Base-by-base conservation (phyloP, 2,113 vertebrate species). In the Orientallactaga bullata region DNA sequence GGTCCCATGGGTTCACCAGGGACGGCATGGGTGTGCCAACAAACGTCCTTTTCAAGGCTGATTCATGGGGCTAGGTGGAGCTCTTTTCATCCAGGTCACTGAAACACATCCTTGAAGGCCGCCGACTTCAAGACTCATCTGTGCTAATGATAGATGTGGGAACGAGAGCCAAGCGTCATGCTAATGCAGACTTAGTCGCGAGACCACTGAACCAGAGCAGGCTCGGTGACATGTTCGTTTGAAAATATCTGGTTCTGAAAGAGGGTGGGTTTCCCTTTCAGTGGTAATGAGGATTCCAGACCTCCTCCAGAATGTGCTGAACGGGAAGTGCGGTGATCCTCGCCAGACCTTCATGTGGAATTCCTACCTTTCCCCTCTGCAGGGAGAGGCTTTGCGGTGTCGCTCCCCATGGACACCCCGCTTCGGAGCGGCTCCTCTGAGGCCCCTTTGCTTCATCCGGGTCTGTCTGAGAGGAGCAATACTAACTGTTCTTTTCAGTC, bases 191-290 rank as follows among this genome's bases (percentile, higher is more conserved):
- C 78, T 89, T 90, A 85, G 90, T 7, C 80, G 86, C 17, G 39
- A 47, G 78, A 96, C 18, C 95, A 74, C 0, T 73, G 88, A 97
- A 91, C 73, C 92, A 58, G 11, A 93, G 87, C 69, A 20, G 93
- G 85, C 47, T 94, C 81, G 91, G 85, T 79, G 96, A 95, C 93
- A 96, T 37, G 58, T 68, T 55, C 84, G 94, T 79, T 91, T 82
- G 81, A 93, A 96, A 96, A 94, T 82, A 95, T 86, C 84, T 88
- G 60, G 90, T 90, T 96, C 93, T 95, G 83, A 95, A 85, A 66
- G 32, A 96, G 91, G 96, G 90, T 92, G 85, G 1, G 94, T 88
- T 95, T 90, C 35, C 93, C 89, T 97, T 95, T 96, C 96, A 92
- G 96, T 71, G 28, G 3, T 21, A 95, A 96, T 95, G 97, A 95